Evolutionary conservation across 2,113 vertebrate genomes (phyloP).

Genomic region (Cyphomyrus plagiostoma): DNA sequence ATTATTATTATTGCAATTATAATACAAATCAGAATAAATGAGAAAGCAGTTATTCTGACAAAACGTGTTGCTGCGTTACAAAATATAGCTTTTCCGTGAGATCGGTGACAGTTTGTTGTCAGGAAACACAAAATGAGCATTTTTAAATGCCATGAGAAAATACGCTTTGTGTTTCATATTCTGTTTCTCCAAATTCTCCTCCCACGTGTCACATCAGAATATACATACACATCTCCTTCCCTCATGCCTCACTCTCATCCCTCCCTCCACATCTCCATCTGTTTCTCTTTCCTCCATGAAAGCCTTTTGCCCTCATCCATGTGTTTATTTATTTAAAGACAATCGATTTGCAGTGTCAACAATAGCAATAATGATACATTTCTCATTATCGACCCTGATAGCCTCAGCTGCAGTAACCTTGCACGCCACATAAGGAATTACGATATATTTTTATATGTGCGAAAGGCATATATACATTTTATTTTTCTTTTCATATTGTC

Average conservation of each 20-base stretch:
- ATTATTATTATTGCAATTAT: neutral
- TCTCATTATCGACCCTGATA: neutral
- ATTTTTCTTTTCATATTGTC: neutral
- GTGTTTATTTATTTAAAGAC: slow-evolving; percentile 4
- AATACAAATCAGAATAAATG: neutral
- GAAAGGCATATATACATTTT: neutral
- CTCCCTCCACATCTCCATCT: neutral
- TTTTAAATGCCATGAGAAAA: neutral
- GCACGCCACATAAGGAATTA: neutral
- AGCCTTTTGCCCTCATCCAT: neutral
- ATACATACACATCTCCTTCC: neutral
- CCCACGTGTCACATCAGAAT: neutral
- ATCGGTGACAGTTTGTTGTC: neutral
- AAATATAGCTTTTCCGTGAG: neutral
- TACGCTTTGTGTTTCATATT: neutral
- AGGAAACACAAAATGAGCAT: neutral
- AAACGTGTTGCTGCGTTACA: neutral
- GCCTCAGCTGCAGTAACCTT: neutral
- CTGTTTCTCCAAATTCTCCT: neutral
- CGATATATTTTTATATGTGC: neutral
- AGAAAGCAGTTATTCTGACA: neutral
- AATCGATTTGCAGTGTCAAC: neutral
- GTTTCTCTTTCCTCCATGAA: neutral
- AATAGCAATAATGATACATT: neutral
- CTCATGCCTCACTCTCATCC: neutral